Percentiles rank a stretch among this genome's conserved stretches.
phyloP scores from a whole-genome alignment of 2,888 invertebrate genomes.

The Busseola fusca region DNA sequence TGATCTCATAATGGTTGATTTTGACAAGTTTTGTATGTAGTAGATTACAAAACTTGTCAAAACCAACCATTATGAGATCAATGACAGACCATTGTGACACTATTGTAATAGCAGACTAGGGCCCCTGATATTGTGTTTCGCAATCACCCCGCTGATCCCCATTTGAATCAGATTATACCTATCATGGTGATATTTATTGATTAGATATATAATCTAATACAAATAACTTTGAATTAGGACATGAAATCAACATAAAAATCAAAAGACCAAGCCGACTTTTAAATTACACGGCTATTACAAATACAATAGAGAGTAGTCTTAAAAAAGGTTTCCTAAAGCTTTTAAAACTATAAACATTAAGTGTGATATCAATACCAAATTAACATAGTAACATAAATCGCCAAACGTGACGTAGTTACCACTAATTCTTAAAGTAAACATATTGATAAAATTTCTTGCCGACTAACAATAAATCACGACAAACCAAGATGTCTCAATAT shows the following conservation, averaged over 20 bases:
- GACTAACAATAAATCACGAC: constrained; percentile 81
- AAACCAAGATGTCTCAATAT: constrained; percentile 86
- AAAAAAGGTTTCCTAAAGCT: constrained; percentile 51
- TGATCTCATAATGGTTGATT: too few relatives aligned
- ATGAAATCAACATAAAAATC: constrained; percentile 21
- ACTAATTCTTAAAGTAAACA: constrained; percentile 88
- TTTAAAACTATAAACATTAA: constrained; percentile 67
- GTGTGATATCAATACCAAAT: constrained; percentile 78
- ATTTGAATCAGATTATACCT: neutral
- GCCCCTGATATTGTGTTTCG: too few relatives aligned
- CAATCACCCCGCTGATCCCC: neutral
- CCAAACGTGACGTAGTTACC: constrained; percentile 77
- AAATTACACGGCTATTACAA: constrained; percentile 43
- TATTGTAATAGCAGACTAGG: too few relatives aligned
- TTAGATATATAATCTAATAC: neutral
- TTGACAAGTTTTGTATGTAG: too few relatives aligned
- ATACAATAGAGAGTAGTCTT: constrained; percentile 50
- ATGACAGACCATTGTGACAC: too few relatives aligned
- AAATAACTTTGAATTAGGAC: neutral
- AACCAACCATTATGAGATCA: too few relatives aligned
- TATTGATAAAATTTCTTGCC: constrained; percentile 84
- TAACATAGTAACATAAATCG: constrained; percentile 81
- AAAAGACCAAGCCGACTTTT: constrained; percentile 38
- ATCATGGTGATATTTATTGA: neutral
- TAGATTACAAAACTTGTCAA: too few relatives aligned